These are phyloP conservation scores for Monarcha castaneiventris DNA, from an alignment of 2,113 vertebrate species.

Conservation along the genomic window DNA sequence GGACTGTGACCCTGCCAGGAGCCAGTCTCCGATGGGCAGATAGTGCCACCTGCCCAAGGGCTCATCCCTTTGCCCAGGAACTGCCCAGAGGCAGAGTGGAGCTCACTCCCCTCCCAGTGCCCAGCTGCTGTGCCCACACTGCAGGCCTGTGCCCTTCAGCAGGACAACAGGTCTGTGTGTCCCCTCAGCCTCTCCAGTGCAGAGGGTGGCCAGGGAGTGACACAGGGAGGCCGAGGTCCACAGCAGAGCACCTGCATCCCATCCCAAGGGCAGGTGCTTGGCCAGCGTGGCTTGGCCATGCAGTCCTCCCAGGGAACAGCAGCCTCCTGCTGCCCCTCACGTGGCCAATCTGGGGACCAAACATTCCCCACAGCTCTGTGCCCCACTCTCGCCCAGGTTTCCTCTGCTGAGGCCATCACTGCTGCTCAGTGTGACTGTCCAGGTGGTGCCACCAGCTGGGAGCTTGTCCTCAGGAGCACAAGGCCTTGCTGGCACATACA, in stretches of 20 bases:
- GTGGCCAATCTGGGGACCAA: neutral
- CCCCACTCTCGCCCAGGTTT: neutral
- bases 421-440: neutral
- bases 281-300: accelerated
- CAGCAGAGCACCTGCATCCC: neutral
- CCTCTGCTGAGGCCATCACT: neutral
- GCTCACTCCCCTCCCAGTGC: accelerated
- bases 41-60: neutral
- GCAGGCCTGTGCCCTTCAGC: neutral
- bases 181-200: neutral
- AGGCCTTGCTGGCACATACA: neutral
- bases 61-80: neutral
- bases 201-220: neutral
- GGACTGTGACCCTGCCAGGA: neutral
- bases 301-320: accelerated
- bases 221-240: accelerated
- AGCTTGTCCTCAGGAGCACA: neutral
- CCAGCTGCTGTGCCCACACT: neutral
- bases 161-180: too few species aligned
- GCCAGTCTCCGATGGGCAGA: accelerated
- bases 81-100: neutral
- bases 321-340: neutral
- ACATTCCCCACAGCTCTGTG: neutral
- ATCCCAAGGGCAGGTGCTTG: too few species aligned
- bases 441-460: neutral